phyloP scores from a whole-genome alignment of 64 coral and sea anemone species.

The Acropora yongei region DNA sequence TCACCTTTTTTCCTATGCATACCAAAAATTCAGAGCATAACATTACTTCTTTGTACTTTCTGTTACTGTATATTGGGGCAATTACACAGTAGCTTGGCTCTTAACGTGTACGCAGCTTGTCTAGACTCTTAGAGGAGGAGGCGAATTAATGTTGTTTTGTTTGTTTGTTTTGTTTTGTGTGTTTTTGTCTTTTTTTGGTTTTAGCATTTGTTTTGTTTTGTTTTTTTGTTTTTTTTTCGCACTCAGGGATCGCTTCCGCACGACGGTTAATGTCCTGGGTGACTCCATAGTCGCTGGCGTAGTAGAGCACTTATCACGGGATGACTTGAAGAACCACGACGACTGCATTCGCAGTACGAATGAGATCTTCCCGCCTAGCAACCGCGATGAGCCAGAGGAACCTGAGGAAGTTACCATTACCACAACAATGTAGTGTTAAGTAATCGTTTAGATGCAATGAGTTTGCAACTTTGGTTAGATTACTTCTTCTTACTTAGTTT shows the following conservation, averaged over 20 bases:
- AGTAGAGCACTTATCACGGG: slow-evolving; percentile 72
- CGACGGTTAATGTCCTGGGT: slow-evolving; percentile 78
- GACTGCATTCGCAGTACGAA: not conserved
- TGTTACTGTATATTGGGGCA: too few relatives aligned
- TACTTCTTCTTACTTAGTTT: too few relatives aligned
- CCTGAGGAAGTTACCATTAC: not conserved
- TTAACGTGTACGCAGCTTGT: too few relatives aligned
- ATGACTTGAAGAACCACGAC: slow-evolving; percentile 58
- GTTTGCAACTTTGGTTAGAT: too few relatives aligned
- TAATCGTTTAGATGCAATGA: not conserved
- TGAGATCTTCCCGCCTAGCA: not conserved
- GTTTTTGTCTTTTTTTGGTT: not conserved
- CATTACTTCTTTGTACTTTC: too few relatives aligned
- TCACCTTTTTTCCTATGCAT: too few relatives aligned
- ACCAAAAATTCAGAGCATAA: too few relatives aligned
- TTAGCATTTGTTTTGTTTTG: not conserved
- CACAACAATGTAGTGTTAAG: not conserved
- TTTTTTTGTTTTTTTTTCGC: not conserved
- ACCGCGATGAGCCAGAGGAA: not conserved
- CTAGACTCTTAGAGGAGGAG: too few relatives aligned
- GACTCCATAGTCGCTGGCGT: slow-evolving; percentile 74
- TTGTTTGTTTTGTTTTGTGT: not conserved
- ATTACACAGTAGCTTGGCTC: too few relatives aligned
- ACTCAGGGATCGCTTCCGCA: slow-evolving; percentile 81
- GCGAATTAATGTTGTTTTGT: not conserved